A percentile compares a stretch with the other conserved stretches of the same genome.
These are phyloP conservation scores for Eucidaris tribuloides DNA, from an alignment of 35 echinoderm and acorn worm species.

Conservation along the genomic window DNA sequence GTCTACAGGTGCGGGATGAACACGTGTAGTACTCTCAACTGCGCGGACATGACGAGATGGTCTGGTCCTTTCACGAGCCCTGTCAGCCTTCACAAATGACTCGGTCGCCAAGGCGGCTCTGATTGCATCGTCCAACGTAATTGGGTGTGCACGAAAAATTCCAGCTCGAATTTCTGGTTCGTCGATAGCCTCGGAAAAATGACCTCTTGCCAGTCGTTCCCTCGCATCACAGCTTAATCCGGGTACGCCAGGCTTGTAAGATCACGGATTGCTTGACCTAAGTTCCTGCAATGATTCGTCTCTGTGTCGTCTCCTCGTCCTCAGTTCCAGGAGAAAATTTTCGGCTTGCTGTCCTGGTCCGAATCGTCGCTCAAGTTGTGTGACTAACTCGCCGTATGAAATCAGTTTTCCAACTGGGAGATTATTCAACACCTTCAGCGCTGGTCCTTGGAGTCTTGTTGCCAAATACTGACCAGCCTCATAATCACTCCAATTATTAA, in stretches of 20 bases:
- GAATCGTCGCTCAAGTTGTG: neutral
- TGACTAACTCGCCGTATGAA: neutral
- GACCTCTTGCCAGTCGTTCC: neutral
- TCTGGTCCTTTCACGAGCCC: neutral
- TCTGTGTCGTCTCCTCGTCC: neutral
- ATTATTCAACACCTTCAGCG: neutral
- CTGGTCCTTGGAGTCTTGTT: neutral
- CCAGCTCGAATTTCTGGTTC: neutral
- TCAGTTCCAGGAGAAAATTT: neutral
- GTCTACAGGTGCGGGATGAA: neutral
- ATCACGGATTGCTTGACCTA: neutral
- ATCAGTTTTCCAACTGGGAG: neutral
- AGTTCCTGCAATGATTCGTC: slow-evolving; percentile 38
- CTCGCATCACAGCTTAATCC: neutral
- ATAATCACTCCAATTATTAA: neutral
- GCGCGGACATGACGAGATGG: neutral
- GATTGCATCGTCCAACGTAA: slow-evolving; percentile 12
- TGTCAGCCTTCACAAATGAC: slow-evolving; percentile 40
- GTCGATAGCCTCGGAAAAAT: neutral
- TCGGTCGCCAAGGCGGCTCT: slow-evolving; percentile 8
- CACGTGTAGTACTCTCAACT: neutral
- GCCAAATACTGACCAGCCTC: neutral
- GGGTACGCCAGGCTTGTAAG: neutral
- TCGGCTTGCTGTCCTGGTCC: neutral
- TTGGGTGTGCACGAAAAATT: slow-evolving; percentile 13